phyloP scores from a whole-genome alignment of 2,797 vertebrate genomes.

The Oreonectes daqikongensis region DNA sequence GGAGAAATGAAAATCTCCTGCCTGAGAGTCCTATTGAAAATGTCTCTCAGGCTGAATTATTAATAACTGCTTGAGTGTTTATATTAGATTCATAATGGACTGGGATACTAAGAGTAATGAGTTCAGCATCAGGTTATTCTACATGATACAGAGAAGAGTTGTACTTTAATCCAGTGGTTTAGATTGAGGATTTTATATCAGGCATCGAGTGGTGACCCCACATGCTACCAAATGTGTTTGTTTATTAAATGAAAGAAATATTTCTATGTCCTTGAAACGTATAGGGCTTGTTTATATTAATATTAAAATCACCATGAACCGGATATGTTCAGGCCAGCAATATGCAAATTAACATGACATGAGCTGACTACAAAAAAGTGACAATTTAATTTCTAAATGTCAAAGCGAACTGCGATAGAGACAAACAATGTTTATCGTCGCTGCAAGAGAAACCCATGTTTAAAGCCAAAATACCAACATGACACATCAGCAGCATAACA shows the following conservation, averaged over 20 bases:
- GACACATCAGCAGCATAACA: neutral
- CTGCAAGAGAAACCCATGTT: neutral
- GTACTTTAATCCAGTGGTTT: constrained; percentile 24
- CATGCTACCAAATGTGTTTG: neutral
- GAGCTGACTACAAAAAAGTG: neutral
- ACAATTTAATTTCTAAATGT: neutral
- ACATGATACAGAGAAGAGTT: constrained; percentile 45
- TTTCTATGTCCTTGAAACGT: neutral
- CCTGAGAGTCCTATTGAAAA: constrained; percentile 18
- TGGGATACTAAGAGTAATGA: constrained; percentile 64
- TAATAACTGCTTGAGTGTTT: constrained; percentile 52
- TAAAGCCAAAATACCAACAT: neutral
- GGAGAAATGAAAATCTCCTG: constrained; percentile 20
- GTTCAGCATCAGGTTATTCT: constrained; percentile 57
- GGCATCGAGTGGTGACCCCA: neutral
- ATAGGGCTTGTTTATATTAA: neutral
- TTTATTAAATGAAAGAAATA: neutral
- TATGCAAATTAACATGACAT: neutral
- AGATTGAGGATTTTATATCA: neutral
- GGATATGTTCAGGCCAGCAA: neutral
- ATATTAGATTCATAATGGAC: constrained; percentile 52
- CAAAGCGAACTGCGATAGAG: neutral
- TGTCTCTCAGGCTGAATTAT: constrained; percentile 54
- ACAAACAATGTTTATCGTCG: neutral
- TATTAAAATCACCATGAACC: neutral